phyloP scores from a whole-genome alignment of 2,113 vertebrate species.

The Carassius auratus region DNA sequence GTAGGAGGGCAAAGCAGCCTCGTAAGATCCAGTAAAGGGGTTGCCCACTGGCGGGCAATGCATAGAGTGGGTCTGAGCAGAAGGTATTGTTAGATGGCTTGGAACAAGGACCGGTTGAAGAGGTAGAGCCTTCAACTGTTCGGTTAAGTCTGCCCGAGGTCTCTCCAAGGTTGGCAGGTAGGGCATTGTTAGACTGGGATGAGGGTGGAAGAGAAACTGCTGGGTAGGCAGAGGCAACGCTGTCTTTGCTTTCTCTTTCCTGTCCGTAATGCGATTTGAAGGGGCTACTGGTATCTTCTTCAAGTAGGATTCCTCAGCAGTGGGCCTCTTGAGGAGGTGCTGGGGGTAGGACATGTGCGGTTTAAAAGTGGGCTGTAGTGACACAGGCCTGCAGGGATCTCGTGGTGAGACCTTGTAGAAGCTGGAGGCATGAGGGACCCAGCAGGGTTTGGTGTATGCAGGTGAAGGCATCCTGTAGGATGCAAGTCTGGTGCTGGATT shows the following conservation, averaged over 20 bases:
- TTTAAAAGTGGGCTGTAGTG: slow-evolving; percentile 65
- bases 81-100: slow-evolving; percentile 67
- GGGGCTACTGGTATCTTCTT: slow-evolving; percentile 57
- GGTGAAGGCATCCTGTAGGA: slow-evolving; percentile 35
- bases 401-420: slow-evolving; percentile 74
- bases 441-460: slow-evolving; percentile 54
- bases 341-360: slow-evolving; percentile 44
- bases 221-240: slow-evolving; percentile 59
- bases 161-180: slow-evolving; percentile 65
- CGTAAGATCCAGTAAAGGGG: slow-evolving; percentile 61
- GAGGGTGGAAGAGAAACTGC: slow-evolving; percentile 62
- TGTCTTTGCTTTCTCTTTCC: slow-evolving; percentile 71
- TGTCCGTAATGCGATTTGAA: slow-evolving; percentile 63
- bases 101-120: slow-evolving; percentile 61
- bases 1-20: slow-evolving; percentile 67
- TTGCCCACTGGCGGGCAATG: slow-evolving; percentile 66
- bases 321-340: slow-evolving; percentile 54
- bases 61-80: slow-evolving; percentile 62
- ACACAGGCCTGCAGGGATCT: slow-evolving; percentile 65
- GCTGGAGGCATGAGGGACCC: slow-evolving; percentile 67
- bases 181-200: slow-evolving; percentile 45
- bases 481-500: slow-evolving; percentile 41
- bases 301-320: slow-evolving; percentile 51
- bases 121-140: slow-evolving; percentile 57
- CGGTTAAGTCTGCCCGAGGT: slow-evolving; percentile 54